Conservation (phyloP, 2,888 invertebrate genomes). For the Busseola fusca region DNA sequence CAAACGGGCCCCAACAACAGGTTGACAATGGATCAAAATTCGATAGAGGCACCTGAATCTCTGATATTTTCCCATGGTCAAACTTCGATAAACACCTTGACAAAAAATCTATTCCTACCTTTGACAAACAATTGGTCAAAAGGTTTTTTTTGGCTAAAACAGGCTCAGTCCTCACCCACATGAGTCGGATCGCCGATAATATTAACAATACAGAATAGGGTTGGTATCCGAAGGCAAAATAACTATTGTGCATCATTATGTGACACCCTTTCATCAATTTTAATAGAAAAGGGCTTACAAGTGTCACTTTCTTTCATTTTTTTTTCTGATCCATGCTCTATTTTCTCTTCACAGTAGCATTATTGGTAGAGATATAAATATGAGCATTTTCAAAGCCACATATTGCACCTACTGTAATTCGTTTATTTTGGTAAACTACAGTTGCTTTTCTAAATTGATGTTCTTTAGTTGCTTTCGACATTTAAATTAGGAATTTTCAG, state of each 20-base stretch:
- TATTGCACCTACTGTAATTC: neutral
- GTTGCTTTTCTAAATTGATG: neutral
- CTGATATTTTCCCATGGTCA: constrained; percentile 89
- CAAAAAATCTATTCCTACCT: constrained; percentile 83
- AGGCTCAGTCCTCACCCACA: constrained; percentile 82
- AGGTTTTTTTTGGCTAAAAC: constrained; percentile 83
- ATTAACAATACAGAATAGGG: constrained; percentile 83
- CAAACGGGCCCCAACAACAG: constrained; percentile 75
- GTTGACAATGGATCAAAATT: constrained; percentile 81
- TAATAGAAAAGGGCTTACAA: constrained; percentile 85
- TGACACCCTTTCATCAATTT: constrained; percentile 86
- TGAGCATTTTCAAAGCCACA: constrained; percentile 1
- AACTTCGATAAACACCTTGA: constrained; percentile 85
- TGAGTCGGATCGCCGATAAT: constrained; percentile 82
- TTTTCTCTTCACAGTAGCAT: constrained; percentile 58
- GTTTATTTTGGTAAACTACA: neutral
- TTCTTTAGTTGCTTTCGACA: neutral
- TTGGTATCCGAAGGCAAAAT: constrained; percentile 83
- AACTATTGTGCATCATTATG: constrained; percentile 86
- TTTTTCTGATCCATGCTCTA: constrained; percentile 59
- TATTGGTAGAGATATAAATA: constrained; percentile 41
- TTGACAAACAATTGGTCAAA: constrained; percentile 88
- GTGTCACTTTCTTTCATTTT: constrained; percentile 82
- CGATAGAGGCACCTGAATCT: constrained; percentile 86
- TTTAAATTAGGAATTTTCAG: neutral